Evolutionary conservation across 2,113 vertebrate species (phyloP).

Genomic region (Octodon degus): DNA sequence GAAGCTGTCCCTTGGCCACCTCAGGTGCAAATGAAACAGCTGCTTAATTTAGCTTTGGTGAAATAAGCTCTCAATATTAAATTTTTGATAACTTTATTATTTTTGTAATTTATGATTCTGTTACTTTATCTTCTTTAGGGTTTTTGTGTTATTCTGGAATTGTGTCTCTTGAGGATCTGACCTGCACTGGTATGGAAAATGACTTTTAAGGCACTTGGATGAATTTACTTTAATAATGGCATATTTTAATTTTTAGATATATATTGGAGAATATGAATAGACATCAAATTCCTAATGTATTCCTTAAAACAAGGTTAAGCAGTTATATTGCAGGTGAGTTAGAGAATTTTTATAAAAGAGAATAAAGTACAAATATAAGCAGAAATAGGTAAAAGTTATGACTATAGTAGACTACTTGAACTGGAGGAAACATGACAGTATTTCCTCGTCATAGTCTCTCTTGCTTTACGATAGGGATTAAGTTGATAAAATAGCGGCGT

Average conservation of each 20-base stretch:
- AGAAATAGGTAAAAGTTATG: not conserved
- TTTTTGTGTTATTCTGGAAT: constrained; percentile 27
- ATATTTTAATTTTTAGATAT: constrained; percentile 27
- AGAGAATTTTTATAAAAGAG: not conserved
- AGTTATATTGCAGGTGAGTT: constrained; percentile 9
- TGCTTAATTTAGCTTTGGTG: constrained; percentile 82
- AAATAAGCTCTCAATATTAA: constrained; percentile 77
- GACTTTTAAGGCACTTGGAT: not conserved
- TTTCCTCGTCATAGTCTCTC: not conserved
- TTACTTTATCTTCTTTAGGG: constrained; percentile 54
- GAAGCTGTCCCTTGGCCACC: constrained; percentile 78
- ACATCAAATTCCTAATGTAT: not conserved
- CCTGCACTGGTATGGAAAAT: not conserved
- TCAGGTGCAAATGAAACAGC: constrained; percentile 82
- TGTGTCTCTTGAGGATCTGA: not conserved
- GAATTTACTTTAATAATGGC: not conserved
- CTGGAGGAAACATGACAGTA: not conserved
- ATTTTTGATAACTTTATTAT: constrained; percentile 78
- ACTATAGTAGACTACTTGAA: not conserved
- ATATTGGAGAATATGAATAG: not conserved
- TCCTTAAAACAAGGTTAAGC: constrained; percentile 19
- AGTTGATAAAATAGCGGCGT: not conserved
- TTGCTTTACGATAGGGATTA: constrained; percentile 39
- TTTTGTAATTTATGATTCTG: constrained; percentile 46
- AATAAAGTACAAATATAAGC: constrained; percentile 38